Conservation (phyloP, 2,113 vertebrate genomes). For the Macroglossus sobrinus region DNA sequence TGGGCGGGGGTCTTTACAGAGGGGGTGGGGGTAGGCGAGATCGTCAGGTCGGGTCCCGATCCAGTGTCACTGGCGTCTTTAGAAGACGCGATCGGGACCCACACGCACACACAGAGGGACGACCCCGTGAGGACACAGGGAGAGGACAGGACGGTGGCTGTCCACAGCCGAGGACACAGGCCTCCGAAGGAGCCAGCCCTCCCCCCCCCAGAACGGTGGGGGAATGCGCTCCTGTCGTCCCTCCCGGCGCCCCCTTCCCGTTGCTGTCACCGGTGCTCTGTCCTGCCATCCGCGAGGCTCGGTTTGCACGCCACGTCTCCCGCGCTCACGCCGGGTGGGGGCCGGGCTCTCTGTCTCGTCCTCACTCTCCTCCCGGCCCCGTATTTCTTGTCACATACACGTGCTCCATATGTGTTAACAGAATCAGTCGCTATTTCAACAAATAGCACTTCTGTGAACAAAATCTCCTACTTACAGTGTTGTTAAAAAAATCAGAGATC, state of each 20-base stretch:
- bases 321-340: accelerated
- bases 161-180: too few relatives aligned
- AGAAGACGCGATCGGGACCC: neutral
- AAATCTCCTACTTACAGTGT: neutral
- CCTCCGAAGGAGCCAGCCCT: neutral
- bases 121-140: neutral
- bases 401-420: accelerated
- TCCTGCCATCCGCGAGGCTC: accelerated
- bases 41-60: too few relatives aligned
- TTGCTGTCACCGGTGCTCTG: accelerated
- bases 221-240: too few relatives aligned
- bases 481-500: neutral
- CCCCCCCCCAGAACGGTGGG: too few relatives aligned
- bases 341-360: neutral
- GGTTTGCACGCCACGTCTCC: accelerated
- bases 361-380: accelerated
- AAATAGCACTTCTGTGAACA: neutral
- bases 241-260: accelerated
- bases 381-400: accelerated
- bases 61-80: too few relatives aligned
- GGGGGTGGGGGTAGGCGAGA: too few relatives aligned
- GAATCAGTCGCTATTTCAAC: neutral
- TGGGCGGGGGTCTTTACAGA: too few relatives aligned
- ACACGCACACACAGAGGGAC: neutral
- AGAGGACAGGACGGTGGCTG: neutral